A percentile compares a stretch with the other conserved stretches of the same genome.
Conservation (phyloP, 2,113 vertebrate genomes). For the Poecile atricapillus region DNA sequence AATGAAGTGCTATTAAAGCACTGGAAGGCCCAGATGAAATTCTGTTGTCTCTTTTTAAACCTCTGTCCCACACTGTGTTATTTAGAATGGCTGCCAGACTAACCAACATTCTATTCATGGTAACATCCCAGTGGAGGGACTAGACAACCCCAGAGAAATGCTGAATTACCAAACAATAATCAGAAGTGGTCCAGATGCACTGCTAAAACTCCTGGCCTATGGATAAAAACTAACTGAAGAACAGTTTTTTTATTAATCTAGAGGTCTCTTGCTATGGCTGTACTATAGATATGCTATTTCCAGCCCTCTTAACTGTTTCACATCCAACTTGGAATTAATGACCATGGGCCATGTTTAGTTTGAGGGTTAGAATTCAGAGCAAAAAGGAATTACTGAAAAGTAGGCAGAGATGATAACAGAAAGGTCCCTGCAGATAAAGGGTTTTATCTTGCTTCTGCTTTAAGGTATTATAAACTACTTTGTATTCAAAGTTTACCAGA, state of each 20-base stretch:
- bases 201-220: neutral
- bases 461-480: neutral
- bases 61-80: neutral
- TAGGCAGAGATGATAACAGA: neutral
- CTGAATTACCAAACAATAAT: neutral
- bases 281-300: neutral
- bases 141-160: neutral
- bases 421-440: neutral
- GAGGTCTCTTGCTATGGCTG: neutral
- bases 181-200: neutral
- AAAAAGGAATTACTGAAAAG: neutral
- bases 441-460: neutral
- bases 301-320: neutral
- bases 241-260: neutral
- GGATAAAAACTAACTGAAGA: neutral
- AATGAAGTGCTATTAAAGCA: neutral
- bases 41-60: neutral
- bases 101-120: neutral
- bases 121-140: neutral
- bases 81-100: neutral
- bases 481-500: neutral
- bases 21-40: neutral
- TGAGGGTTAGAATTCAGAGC: neutral
- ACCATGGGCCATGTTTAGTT: neutral
- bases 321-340: neutral